Evolutionary conservation across 2,113 vertebrate species (phyloP).

Genomic region (Menidia beryllina): DNA sequence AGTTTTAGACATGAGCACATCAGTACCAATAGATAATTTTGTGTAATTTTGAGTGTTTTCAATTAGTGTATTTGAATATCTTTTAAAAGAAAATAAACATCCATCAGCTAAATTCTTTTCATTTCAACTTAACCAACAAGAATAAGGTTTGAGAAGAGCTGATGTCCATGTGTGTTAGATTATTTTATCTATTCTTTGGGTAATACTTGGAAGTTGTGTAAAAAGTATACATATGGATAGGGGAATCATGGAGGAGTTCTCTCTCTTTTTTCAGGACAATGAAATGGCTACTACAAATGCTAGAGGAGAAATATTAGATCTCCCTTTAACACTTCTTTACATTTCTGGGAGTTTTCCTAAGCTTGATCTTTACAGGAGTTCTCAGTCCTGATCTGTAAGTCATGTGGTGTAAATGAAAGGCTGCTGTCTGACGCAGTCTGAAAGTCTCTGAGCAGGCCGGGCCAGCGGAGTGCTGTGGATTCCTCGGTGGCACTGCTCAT

Average conservation of each 20-base stretch:
- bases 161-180: not conserved
- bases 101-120: not conserved
- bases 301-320: not conserved
- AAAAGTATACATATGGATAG: too few species aligned
- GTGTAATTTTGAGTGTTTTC: not conserved
- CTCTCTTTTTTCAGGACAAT: too few species aligned
- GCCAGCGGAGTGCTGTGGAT: conserved; percentile 14
- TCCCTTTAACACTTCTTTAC: not conserved
- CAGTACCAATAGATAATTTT: not conserved
- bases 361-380: not conserved
- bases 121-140: not conserved
- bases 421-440: conserved; percentile 12
- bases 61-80: not conserved
- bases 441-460: conserved; percentile 15
- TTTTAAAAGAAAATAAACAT: not conserved
- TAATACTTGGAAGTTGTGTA: not conserved
- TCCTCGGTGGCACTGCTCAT: conserved; percentile 30
- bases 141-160: not conserved
- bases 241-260: too few species aligned
- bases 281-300: not conserved
- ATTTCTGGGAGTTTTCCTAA: conserved; percentile 7
- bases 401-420: not conserved
- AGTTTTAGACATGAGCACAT: not conserved
- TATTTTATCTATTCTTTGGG: not conserved
- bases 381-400: not conserved